Evolutionary conservation across 2,888 invertebrate species (phyloP), one percentile per base, ranked within the genome.

Genomic region (Dynastes tityus): DNA sequence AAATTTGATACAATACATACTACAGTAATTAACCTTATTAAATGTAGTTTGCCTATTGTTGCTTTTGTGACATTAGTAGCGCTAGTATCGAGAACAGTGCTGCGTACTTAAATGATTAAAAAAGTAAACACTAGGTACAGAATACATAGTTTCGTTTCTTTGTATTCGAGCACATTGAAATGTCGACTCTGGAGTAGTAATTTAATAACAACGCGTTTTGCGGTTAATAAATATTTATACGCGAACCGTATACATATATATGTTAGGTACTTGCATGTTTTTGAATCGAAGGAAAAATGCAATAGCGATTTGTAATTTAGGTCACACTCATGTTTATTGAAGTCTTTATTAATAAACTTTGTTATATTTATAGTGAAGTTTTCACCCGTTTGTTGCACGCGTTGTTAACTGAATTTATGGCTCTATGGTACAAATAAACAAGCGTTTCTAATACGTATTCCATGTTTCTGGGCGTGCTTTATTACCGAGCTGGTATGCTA

Each of bases 291-390:
- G 37, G 49, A 76, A 76, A 76, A 76, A 65, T 76, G 65, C 65
- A 67, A 76, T 40, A 67, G 65, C 29, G 67, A 77, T 58, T 77
- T 68, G 77, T 68, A 77, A 77, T 77, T 68, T 77, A 68, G 77
- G 77, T 77, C 77, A 51, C 70, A 58, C 68, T 77, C 68, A 68
- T 64, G 77, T 68, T 73, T 70, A 68, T 68, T 61, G 77, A 77
- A 77, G 58, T 58, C 49, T 77, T 68, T 77, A 70, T 68, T 68
- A 77, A 77, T 70, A 77, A 68, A 68, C 77, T 61, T 40, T 67
- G 65, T 32, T 58, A 32, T 77, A 77, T 77, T 77, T 77, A 77
- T 61, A 58, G 77, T 77, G 70, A 77, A 58, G 68, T 68, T 77
- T 77, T 67, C 68, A 45, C 61, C 22, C 29, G 45, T 45, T 45